phyloP scores from a whole-genome alignment of 2,797 vertebrate species.

The Thamnophis elegans region DNA sequence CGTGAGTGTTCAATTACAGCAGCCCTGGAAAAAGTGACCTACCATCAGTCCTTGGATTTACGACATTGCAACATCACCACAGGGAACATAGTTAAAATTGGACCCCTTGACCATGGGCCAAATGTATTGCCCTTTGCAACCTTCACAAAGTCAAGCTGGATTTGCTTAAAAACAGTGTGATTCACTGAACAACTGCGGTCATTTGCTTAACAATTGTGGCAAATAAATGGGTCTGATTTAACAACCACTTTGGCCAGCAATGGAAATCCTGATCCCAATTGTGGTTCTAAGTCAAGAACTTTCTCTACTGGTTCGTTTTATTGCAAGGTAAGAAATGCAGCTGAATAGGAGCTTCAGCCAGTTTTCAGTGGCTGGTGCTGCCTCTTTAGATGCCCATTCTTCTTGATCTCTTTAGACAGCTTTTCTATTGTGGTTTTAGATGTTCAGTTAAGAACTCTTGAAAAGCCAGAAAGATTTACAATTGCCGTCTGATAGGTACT shows the following conservation, averaged over 20 bases:
- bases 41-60: background rate
- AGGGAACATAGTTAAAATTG: background rate
- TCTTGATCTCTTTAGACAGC: background rate
- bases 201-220: background rate
- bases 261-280: background rate
- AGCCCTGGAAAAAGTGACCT: background rate
- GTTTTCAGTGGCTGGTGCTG: background rate
- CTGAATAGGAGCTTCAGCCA: background rate
- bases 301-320: background rate
- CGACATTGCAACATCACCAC: background rate
- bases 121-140: background rate
- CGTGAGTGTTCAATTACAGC: background rate
- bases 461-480: background rate
- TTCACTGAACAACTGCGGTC: too few species aligned
- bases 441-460: background rate
- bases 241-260: background rate
- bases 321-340: background rate
- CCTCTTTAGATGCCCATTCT: background rate
- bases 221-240: background rate
- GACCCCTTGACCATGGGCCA: background rate
- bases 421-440: background rate
- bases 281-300: background rate
- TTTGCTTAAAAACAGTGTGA: background rate
- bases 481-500: background rate
- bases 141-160: background rate